Conservation (phyloP, 1,140 invertebrate species). For the Drosophila willistoni region DNA sequence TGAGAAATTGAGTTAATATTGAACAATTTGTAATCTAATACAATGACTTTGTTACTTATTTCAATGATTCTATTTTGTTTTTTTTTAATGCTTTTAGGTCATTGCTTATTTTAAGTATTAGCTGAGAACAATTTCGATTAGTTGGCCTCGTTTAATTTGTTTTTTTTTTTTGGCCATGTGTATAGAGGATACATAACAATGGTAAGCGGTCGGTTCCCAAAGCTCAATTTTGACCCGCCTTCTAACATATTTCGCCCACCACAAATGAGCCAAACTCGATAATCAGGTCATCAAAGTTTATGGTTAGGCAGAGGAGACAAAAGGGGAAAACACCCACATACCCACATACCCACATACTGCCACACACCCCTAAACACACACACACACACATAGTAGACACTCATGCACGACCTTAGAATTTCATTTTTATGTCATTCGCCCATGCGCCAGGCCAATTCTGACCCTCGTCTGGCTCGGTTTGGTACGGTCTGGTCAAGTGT, state of each 20-base stretch:
- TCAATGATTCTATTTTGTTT: too few species aligned
- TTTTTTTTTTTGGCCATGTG: not conserved
- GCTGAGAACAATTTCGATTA: not conserved
- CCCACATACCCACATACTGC: not conserved
- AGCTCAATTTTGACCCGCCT: not conserved
- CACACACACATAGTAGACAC: not conserved
- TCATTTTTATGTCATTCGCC: slow-evolving; percentile 11
- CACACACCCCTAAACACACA: not conserved
- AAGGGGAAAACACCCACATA: slow-evolving; percentile 20
- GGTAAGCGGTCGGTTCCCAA: not conserved
- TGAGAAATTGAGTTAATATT: too few species aligned
- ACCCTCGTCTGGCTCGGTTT: slow-evolving; percentile 9
- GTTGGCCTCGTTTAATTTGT: not conserved
- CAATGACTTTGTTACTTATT: too few species aligned
- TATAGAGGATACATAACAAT: not conserved
- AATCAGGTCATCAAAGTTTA: slow-evolving; percentile 74
- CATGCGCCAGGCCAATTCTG: not conserved
- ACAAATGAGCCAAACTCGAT: slow-evolving; percentile 70
- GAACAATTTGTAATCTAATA: too few species aligned
- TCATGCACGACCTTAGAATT: slow-evolving; percentile 10
- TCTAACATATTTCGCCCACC: slow-evolving; percentile 32
- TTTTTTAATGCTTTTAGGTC: too few species aligned
- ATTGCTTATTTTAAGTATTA: not conserved
- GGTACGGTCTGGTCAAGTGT: slow-evolving; percentile 30
- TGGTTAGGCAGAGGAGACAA: slow-evolving; percentile 33